phyloP scores from a whole-genome alignment of 2,888 invertebrate species.

The Cataglyphis livida region DNA sequence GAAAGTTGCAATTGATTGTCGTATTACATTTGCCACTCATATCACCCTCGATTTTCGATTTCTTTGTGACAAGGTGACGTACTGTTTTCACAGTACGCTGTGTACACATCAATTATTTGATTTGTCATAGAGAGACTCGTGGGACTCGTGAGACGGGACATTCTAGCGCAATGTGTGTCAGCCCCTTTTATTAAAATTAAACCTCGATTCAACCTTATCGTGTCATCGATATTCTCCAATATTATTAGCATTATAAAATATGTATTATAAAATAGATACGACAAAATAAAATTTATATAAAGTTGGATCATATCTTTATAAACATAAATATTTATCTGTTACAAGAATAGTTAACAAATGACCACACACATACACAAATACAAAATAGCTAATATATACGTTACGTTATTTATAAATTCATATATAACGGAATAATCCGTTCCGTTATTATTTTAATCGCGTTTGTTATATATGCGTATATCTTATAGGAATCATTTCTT shows the following conservation, averaged over 20 bases:
- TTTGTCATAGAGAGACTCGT: slow-evolving; percentile 58
- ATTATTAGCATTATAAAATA: not conserved
- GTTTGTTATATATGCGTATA: not conserved
- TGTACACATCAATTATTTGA: slow-evolving; percentile 57
- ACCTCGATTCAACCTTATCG: slow-evolving; percentile 28
- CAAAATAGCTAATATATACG: not conserved
- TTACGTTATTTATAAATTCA: slow-evolving; percentile 20
- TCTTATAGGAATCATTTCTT: slow-evolving; percentile 39
- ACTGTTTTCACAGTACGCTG: slow-evolving; percentile 50
- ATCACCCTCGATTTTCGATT: slow-evolving; percentile 44
- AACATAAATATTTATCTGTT: not conserved
- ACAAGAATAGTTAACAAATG: not conserved
- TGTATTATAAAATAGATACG: not conserved
- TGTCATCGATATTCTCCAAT: slow-evolving; percentile 9
- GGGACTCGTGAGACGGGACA: slow-evolving; percentile 49
- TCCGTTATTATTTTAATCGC: slow-evolving; percentile 20
- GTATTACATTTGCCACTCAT: slow-evolving; percentile 40
- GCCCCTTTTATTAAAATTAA: slow-evolving; percentile 54
- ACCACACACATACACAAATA: not conserved
- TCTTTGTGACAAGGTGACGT: slow-evolving; percentile 54
- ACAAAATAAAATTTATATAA: not conserved
- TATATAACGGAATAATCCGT: slow-evolving; percentile 14
- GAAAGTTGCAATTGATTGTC: slow-evolving; percentile 42
- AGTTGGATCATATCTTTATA: slow-evolving; percentile 5
- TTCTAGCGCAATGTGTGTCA: slow-evolving; percentile 16